These are phyloP conservation scores for Phyto melanocephala DNA, from an alignment of 2,888 invertebrate genomes.

Conservation along the genomic window DNA sequence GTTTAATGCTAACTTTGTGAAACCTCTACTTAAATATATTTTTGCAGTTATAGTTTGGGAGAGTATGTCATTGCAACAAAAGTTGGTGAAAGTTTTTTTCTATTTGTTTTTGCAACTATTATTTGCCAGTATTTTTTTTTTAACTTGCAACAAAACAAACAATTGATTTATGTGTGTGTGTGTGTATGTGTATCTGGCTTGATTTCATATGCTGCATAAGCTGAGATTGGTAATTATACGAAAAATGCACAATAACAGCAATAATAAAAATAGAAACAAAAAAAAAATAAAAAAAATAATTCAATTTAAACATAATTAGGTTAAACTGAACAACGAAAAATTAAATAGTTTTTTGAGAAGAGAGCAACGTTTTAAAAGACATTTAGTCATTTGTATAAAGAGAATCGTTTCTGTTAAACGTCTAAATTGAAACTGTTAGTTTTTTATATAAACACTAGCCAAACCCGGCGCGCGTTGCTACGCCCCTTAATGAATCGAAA, in stretches of 20 bases:
- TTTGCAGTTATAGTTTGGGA: constrained; percentile 21
- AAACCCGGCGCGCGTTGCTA: too few species aligned
- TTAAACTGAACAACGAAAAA: constrained; percentile 53
- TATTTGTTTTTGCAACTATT: neutral
- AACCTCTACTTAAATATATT: constrained; percentile 33
- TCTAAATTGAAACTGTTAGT: too few species aligned
- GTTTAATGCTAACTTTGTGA: constrained; percentile 14
- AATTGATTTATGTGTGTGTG: constrained; percentile 5
- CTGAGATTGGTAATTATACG: constrained; percentile 48
- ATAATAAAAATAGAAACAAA: neutral
- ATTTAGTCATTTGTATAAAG: neutral
- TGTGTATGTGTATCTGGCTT: neutral
- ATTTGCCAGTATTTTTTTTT: neutral
- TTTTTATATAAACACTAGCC: too few species aligned
- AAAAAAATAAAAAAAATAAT: constrained; percentile 2
- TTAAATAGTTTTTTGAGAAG: constrained; percentile 34
- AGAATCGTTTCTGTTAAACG: too few species aligned
- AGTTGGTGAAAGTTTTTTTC: constrained; percentile 58
- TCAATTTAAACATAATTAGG: constrained; percentile 55
- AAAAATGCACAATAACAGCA: constrained; percentile 30
- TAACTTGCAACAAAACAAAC: constrained; percentile 32
- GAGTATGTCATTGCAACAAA: constrained; percentile 60
- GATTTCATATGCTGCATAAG: neutral
- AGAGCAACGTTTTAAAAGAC: constrained; percentile 19
- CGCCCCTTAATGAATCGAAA: too few species aligned